Evolutionary conservation across 1,140 invertebrate genomes (phyloP).

Genomic region (Antheraea pernyi): DNA sequence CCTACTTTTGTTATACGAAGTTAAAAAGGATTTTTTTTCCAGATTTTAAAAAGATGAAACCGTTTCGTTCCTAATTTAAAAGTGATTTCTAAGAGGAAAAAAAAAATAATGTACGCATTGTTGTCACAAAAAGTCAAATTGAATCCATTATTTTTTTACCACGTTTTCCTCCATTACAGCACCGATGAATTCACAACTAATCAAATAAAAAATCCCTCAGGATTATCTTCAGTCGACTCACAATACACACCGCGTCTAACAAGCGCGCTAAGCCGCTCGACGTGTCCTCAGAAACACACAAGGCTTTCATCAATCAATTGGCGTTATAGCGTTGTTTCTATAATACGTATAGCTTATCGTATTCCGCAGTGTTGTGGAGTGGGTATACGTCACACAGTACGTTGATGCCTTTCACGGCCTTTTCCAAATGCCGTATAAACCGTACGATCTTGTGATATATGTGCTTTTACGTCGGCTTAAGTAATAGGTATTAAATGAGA

Average conservation of each 20-base stretch:
- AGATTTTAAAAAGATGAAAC: too few relatives aligned
- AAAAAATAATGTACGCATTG: not conserved
- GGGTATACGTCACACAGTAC: not conserved
- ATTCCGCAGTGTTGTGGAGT: not conserved
- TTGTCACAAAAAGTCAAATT: not conserved
- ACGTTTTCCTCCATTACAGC: not conserved
- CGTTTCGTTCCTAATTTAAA: too few relatives aligned
- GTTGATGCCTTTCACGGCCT: not conserved
- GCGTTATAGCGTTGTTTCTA: not conserved
- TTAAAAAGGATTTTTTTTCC: too few relatives aligned
- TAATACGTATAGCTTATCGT: not conserved
- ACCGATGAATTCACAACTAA: not conserved
- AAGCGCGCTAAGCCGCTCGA: not conserved
- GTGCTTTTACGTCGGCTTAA: not conserved
- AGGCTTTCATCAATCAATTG: constrained; percentile 2
- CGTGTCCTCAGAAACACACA: not conserved
- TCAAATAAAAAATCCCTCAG: not conserved
- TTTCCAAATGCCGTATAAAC: not conserved
- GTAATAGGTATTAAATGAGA: not conserved
- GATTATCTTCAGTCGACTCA: not conserved
- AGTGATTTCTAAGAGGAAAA: too few relatives aligned
- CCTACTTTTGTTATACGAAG: too few relatives aligned
- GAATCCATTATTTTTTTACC: not conserved
- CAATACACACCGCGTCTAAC: not conserved
- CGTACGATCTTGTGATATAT: not conserved